Percentiles rank a stretch among this genome's conserved stretches.
Conservation (phyloP, 2,797 vertebrate genomes). For the Lepilemur ruficaudatus region DNA sequence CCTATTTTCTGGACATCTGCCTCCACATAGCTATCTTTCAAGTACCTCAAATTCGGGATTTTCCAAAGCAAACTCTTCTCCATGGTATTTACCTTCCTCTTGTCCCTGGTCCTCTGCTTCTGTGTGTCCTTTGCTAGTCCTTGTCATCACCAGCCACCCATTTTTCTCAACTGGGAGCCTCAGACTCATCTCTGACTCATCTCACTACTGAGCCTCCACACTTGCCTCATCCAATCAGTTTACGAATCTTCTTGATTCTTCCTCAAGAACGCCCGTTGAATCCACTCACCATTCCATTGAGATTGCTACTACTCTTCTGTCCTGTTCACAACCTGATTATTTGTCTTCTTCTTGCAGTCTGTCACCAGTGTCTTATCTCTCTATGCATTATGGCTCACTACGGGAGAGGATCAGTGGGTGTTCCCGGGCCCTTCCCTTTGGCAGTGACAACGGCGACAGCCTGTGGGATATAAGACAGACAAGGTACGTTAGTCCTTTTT, state of each 20-base stretch:
- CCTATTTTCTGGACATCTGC: neutral
- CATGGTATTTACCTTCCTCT: neutral
- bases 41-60: neutral
- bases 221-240: neutral
- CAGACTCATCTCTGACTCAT: neutral
- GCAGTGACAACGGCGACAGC: neutral
- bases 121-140: neutral
- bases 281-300: neutral
- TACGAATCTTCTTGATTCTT: neutral
- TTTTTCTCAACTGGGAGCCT: neutral
- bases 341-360: neutral
- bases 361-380: neutral
- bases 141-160: neutral
- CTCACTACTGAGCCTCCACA: neutral
- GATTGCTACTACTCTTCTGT: neutral
- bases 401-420: neutral
- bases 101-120: neutral
- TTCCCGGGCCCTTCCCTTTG: neutral
- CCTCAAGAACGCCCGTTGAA: neutral
- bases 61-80: neutral
- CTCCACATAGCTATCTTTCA: neutral
- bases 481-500: neutral
- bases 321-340: neutral
- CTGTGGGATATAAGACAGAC: neutral
- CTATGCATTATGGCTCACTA: neutral